Base-by-base conservation (phyloP, 30 jellyfish, hydroid and myxozoan genomes). In the Catostylus mosaicus region DNA sequence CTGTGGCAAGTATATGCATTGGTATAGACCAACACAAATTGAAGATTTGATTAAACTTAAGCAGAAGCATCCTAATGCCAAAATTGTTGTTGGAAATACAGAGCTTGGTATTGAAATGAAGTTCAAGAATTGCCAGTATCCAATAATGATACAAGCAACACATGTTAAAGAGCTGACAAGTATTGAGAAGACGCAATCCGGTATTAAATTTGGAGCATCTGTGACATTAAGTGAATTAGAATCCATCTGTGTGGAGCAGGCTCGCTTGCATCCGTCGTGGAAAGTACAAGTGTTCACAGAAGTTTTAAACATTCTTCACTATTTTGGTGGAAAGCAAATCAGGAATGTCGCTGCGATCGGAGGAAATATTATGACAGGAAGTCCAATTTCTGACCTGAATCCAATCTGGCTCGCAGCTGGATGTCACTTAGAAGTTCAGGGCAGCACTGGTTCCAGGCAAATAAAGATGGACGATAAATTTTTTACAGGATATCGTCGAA, bases 301-400 rank as follows among this genome's bases (percentile, higher is more conserved):
- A 36, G 52, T 74, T n/a, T n/a, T 66, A 3, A 57, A 74, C 2
- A 74, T 74, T 35, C 75, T 74, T 19, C 62, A 74, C 27, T 51
- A 47, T 32, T 74, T 74, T 19, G 85, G 85, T 6, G 85, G 85
- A 22, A 74, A 74, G 61, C 85, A 74, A 51, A 74, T 74, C 48
- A 50, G 85, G 9, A 74, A 74, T 36, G 85, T 74, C 33, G 85
- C 85, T 10, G 74, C 85, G 12, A 62, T 74, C 16, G 85, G 85
- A 16, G 85, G 85, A 4, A 74, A 74, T 26, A 51, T 74, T 23
- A 74, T 74, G 85, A 74, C 85, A 0, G 75, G 85, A 0, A 48
- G 75, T 19, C 85, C 85, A n/a, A 74, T 74, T 26, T 74, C 85
- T 2, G 85, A 74, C 32, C 75, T 74, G 48, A 74, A 74, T 48